A percentile compares a stretch with the other conserved stretches of the same genome.
phyloP scores from a whole-genome alignment of 2,888 invertebrate species.

The Acholoe squamosa region DNA sequence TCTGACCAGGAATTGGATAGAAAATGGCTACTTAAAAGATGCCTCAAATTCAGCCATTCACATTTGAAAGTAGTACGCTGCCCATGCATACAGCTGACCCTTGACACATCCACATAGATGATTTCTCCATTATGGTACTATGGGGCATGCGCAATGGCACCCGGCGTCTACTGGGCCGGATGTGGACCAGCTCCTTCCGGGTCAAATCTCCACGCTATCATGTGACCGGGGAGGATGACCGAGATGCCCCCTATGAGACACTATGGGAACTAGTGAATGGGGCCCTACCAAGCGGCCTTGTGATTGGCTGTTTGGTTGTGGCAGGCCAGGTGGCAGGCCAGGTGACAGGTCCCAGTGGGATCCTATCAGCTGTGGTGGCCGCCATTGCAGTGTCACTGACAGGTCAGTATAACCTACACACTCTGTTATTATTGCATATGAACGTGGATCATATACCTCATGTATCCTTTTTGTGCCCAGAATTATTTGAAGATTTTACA shows the following conservation, averaged over 20 bases:
- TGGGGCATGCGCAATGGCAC: slow-evolving; percentile 21
- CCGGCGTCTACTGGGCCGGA: slow-evolving; percentile 17
- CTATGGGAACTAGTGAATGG: slow-evolving; percentile 32
- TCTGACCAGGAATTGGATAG: no score
- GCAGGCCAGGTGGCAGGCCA: slow-evolving; percentile 18
- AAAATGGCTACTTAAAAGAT: no score
- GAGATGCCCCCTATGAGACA: not conserved
- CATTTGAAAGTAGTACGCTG: no score
- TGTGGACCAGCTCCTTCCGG: slow-evolving; percentile 50
- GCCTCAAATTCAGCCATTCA: no score
- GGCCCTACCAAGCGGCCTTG: not conserved
- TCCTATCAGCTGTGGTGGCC: slow-evolving; percentile 5
- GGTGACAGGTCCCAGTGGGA: not conserved
- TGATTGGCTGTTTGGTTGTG: slow-evolving; percentile 27
- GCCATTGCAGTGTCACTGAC: not conserved
- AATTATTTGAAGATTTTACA: no score
- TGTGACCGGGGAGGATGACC: not conserved
- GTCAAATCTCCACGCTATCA: slow-evolving; percentile 54
- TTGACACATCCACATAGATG: not conserved
- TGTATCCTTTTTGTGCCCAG: no score
- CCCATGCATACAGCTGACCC: not conserved
- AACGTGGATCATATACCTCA: no score
- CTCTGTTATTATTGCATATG: no score
- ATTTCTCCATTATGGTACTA: not conserved
- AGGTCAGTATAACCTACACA: not conserved